Evolutionary conservation across 1,140 invertebrate species (phyloP).

Genomic region (Diuraphis noxia): DNA sequence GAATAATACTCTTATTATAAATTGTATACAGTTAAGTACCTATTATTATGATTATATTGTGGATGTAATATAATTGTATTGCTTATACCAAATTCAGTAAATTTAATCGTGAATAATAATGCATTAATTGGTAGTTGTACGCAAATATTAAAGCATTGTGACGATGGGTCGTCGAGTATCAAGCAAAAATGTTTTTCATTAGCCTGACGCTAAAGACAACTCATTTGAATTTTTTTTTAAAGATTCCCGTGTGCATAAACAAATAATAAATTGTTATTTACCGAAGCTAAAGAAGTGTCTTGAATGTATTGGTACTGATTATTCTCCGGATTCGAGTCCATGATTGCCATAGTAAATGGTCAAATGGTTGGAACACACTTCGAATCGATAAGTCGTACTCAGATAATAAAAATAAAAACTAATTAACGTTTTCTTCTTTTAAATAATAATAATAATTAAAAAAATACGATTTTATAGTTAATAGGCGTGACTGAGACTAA

Average conservation of each 20-base stretch:
- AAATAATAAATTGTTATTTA: not conserved
- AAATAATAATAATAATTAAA: not conserved
- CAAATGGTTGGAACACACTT: not conserved
- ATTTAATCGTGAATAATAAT: not conserved
- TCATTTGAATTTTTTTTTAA: too few species aligned
- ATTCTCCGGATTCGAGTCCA: slow-evolving; percentile 35
- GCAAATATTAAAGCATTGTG: not conserved
- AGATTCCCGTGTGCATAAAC: not conserved
- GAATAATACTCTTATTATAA: not conserved
- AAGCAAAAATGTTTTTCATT: not conserved
- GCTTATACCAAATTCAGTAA: not conserved
- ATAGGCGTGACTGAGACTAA: not conserved
- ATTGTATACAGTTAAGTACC: too few species aligned
- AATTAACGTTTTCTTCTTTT: not conserved
- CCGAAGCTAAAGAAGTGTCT: slow-evolving; percentile 46
- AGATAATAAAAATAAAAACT: not conserved
- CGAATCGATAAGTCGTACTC: not conserved
- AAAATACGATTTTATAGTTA: not conserved
- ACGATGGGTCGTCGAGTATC: not conserved
- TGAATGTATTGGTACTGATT: slow-evolving; percentile 47
- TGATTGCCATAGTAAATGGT: slow-evolving; percentile 43
- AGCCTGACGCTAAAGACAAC: not conserved
- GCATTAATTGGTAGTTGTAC: not conserved
- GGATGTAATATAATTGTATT: not conserved
- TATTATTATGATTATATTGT: not conserved